These are phyloP conservation scores for Carcharodon carcharias DNA, from an alignment of 2,797 vertebrate genomes.

Conservation along the genomic window DNA sequence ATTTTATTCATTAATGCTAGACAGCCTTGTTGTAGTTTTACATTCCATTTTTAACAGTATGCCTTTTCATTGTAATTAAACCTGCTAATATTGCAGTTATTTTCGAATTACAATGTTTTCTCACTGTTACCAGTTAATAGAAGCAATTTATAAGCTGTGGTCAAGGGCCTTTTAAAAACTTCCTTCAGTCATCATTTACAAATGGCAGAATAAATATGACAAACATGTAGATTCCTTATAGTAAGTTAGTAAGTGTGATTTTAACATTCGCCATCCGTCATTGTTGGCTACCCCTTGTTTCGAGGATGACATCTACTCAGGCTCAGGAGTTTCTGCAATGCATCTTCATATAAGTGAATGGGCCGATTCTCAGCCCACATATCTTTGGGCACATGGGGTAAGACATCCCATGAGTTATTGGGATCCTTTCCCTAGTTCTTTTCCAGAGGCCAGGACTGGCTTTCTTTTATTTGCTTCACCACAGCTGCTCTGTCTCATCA, in stretches of 20 bases:
- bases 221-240: background rate
- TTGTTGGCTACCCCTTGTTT: too few relatives aligned
- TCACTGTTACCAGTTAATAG: background rate
- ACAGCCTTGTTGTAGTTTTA: background rate
- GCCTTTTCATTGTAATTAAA: background rate
- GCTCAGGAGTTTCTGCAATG: too few relatives aligned
- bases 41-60: background rate
- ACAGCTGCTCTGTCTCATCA: too few relatives aligned
- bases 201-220: background rate
- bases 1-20: background rate
- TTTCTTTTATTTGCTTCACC: too few relatives aligned
- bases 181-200: background rate
- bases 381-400: too few relatives aligned
- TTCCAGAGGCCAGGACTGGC: too few relatives aligned
- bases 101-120: background rate
- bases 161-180: background rate
- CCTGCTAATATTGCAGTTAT: background rate
- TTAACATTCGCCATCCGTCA: too few relatives aligned
- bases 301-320: too few relatives aligned
- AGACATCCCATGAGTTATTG: too few relatives aligned
- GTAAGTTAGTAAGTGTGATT: background rate
- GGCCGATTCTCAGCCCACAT: too few relatives aligned
- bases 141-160: background rate
- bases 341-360: too few relatives aligned
- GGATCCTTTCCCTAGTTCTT: too few relatives aligned